A percentile compares a stretch with the other conserved stretches of the same genome.
Evolutionary conservation across 2,888 invertebrate species (phyloP).

Genomic region (Pyrrhia umbra): DNA sequence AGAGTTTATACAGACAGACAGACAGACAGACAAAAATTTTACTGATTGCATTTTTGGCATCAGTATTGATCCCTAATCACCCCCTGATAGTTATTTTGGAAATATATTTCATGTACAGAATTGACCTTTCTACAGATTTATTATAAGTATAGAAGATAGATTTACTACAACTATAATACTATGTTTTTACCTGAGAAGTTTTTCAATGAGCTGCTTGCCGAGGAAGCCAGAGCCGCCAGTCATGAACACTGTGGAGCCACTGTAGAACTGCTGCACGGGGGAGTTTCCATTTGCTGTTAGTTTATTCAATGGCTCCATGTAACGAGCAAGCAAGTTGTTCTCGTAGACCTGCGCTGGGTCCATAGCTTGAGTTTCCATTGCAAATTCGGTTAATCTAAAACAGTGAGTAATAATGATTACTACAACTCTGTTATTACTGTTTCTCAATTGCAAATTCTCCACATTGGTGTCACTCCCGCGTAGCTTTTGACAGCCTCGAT

Average conservation of each 20-base stretch:
- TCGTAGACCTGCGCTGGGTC: slow-evolving; percentile 30
- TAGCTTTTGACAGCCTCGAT: too few relatives aligned
- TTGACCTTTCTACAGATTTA: too few relatives aligned
- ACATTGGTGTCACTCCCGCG: background rate
- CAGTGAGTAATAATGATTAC: background rate
- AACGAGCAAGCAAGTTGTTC: background rate
- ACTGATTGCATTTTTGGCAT: too few relatives aligned
- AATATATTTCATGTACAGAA: too few relatives aligned
- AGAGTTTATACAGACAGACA: too few relatives aligned
- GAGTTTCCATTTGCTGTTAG: slow-evolving; percentile 58
- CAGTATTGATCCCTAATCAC: too few relatives aligned
- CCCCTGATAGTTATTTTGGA: too few relatives aligned
- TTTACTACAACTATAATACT: too few relatives aligned
- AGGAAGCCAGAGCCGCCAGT: slow-evolving; percentile 95
- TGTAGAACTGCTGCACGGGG: slow-evolving; percentile 87
- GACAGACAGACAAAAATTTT: too few relatives aligned
- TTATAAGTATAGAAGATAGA: too few relatives aligned
- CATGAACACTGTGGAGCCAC: slow-evolving; percentile 91
- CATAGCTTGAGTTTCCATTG: slow-evolving; percentile 17
- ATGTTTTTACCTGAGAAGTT: too few relatives aligned
- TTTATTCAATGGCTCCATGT: slow-evolving; percentile 31
- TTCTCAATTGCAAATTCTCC: background rate
- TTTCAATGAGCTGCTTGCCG: slow-evolving; percentile 69
- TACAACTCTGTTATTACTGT: too few relatives aligned
- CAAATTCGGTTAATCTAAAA: background rate